Evolutionary conservation across 2,888 invertebrate species (phyloP).

Genomic region (Melieria crassipennis): DNA sequence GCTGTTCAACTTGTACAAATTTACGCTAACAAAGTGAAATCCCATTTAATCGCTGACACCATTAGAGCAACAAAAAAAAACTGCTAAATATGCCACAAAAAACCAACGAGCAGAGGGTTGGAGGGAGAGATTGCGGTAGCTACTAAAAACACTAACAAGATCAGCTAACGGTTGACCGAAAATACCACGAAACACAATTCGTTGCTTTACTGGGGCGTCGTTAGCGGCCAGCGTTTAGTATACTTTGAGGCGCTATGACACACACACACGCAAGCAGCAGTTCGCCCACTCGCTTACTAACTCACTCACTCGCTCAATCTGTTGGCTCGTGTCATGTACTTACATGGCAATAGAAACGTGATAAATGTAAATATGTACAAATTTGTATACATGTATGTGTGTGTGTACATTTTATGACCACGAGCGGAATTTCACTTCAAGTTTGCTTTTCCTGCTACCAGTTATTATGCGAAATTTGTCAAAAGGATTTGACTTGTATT

Average conservation of each 20-base stretch:
- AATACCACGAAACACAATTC: no score
- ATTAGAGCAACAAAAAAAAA: constrained; percentile 13
- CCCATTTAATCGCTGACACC: constrained; percentile 22
- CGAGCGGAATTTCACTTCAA: constrained; percentile 23
- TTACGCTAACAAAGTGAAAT: constrained; percentile 7
- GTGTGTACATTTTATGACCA: constrained; percentile 19
- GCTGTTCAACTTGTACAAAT: no score
- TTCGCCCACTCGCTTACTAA: no score
- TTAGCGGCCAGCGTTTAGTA: no score
- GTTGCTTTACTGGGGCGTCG: no score
- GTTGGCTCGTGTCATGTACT: no score
- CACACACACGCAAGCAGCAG: no score
- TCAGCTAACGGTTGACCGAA: no score
- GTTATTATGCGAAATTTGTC: constrained; percentile 28
- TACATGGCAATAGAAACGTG: background rate
- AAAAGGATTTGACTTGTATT: constrained; percentile 17
- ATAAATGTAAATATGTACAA: background rate
- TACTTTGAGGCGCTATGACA: no score
- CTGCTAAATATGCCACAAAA: background rate
- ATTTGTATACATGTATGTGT: background rate
- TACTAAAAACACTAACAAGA: no score
- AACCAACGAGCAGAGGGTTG: background rate
- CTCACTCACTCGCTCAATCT: no score
- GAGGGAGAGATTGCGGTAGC: background rate
- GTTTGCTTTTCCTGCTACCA: constrained; percentile 1